These are phyloP conservation scores for Drosophila prostipennis DNA, from an alignment of 2,888 invertebrate species.

Conservation along the genomic window DNA sequence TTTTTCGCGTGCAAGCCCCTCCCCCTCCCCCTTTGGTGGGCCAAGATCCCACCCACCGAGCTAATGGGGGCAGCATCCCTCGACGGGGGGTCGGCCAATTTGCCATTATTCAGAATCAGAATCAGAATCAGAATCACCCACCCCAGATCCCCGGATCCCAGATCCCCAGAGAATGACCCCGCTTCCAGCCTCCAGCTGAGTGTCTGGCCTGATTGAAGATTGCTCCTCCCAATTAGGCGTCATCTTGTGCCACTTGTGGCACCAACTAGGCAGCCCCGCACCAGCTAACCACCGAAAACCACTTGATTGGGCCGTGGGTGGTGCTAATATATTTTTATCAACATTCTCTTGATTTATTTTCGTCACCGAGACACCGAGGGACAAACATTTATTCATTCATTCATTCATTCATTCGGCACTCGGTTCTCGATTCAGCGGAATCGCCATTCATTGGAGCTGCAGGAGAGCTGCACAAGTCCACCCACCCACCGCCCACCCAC, in stretches of 20 bases:
- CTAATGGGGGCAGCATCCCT: constrained; percentile 25
- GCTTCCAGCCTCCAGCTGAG: constrained; percentile 16
- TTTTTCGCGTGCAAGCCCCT: neutral
- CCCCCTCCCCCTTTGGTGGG: neutral
- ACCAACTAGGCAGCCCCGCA: constrained; percentile 6
- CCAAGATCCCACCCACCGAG: constrained; percentile 18
- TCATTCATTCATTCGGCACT: neutral
- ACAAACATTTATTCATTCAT: constrained; percentile 8
- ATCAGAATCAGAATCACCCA: too few relatives aligned
- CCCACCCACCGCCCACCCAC: neutral
- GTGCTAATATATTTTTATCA: constrained; percentile 2
- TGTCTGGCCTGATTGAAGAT: constrained; percentile 35
- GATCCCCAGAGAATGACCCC: neutral
- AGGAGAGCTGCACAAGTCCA: constrained; percentile 33
- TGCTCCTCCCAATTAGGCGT: constrained; percentile 33
- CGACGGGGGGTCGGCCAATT: constrained; percentile 38
- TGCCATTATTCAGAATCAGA: constrained; percentile 23
- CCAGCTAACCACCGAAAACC: neutral
- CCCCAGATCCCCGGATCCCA: neutral
- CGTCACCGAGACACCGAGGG: constrained; percentile 15
- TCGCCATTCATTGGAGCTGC: constrained; percentile 13
- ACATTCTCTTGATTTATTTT: constrained; percentile 30
- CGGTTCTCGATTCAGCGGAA: neutral
- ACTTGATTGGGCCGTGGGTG: constrained; percentile 31
- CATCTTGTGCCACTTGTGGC: constrained; percentile 27